Percentiles rank a stretch among this genome's conserved stretches.
These are phyloP conservation scores for Potamilus streckersoni DNA, from an alignment of 1,140 invertebrate genomes.

Conservation along the genomic window DNA sequence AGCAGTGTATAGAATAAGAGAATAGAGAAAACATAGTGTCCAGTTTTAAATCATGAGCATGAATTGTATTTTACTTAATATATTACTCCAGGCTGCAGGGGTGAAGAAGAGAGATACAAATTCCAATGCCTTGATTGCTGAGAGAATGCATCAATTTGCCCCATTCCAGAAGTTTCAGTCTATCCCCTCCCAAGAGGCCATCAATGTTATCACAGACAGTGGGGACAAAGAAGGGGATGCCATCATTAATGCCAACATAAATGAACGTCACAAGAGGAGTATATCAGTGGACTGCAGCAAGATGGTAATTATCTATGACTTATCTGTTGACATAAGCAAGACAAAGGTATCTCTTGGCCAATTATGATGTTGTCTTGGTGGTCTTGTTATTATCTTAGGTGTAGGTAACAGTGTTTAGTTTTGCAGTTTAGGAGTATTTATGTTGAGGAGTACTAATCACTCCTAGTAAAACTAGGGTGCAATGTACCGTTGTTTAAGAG, in stretches of 20 bases:
- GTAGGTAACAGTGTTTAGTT: too few relatives aligned
- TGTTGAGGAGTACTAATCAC: too few relatives aligned
- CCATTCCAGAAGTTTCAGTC: slow-evolving; percentile 36
- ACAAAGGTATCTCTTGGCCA: neutral
- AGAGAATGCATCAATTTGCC: slow-evolving; percentile 27
- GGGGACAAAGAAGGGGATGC: slow-evolving; percentile 3
- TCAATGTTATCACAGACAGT: slow-evolving; percentile 2
- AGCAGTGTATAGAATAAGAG: too few relatives aligned
- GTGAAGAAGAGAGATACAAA: slow-evolving; percentile 12
- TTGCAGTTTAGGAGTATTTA: too few relatives aligned
- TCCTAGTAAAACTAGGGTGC: too few relatives aligned
- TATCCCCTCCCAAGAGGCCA: slow-evolving; percentile 37
- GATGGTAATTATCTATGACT: slow-evolving; percentile 19
- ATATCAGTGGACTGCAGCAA: slow-evolving; percentile 32
- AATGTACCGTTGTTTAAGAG: too few relatives aligned
- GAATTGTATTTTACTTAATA: too few relatives aligned
- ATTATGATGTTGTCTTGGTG: neutral
- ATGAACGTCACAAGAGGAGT: slow-evolving; percentile 17
- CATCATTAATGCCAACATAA: neutral
- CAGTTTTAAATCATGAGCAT: too few relatives aligned
- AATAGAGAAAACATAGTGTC: too few relatives aligned
- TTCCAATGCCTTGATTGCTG: slow-evolving; percentile 26
- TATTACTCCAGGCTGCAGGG: slow-evolving; percentile 1
- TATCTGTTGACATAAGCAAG: neutral
- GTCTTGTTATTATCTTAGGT: too few relatives aligned